A percentile compares a stretch with the other conserved stretches of the same genome.
Evolutionary conservation across 37 sponge, comb jelly and placozoan species (phyloP).

Genomic region (Chondrosia reniformis): DNA sequence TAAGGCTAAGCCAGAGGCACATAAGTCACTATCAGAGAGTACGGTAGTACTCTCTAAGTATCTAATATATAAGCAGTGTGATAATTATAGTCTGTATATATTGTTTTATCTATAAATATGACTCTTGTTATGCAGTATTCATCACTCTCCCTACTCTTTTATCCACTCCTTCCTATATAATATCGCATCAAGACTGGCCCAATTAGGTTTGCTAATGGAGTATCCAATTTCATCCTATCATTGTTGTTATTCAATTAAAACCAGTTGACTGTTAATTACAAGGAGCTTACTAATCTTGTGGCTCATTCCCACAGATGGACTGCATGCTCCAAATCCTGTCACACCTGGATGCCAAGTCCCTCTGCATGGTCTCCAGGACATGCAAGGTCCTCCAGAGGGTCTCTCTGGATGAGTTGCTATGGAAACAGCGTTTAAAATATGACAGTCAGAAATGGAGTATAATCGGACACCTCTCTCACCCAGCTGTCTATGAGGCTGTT

Average conservation of each 20-base stretch:
- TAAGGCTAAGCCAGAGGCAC: neutral
- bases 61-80: neutral
- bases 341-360: constrained; percentile 41
- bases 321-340: constrained; percentile 38
- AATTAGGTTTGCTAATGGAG: too few relatives aligned
- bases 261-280: too few relatives aligned
- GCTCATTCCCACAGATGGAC: constrained; percentile 4
- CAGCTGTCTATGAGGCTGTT: constrained; percentile 31
- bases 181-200: too few relatives aligned
- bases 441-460: constrained; percentile 37
- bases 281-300: neutral
- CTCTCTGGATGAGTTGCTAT: constrained; percentile 51
- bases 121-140: neutral
- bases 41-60: too few relatives aligned
- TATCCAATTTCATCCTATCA: too few relatives aligned
- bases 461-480: constrained; percentile 61
- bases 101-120: neutral
- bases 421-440: constrained; percentile 33
- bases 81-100: neutral
- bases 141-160: neutral
- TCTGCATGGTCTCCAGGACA: constrained; percentile 46
- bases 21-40: neutral
- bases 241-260: too few relatives aligned
- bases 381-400: constrained; percentile 26
- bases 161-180: neutral